Evolutionary conservation across 2,888 invertebrate species (phyloP), one percentile per base, ranked within the genome.

Genomic region (Limenitis camilla): DNA sequence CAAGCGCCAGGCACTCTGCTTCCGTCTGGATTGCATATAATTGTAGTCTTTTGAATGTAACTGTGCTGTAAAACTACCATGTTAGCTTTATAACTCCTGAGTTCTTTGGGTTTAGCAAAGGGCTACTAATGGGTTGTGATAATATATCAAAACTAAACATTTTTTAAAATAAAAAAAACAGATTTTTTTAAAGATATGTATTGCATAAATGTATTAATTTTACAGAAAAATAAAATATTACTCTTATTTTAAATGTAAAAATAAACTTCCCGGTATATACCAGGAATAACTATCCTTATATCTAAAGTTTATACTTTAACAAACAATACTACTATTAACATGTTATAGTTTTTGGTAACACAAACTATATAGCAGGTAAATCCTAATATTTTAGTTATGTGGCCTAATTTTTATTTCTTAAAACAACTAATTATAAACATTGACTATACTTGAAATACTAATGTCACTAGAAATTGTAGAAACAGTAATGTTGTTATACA

Each of bases 171-270:
- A 66, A 62, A 61, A 54, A 56, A 52, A 52, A 40, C 45, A 40
- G 52, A 45, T 42, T 64, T 75, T 72, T 66, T 68, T 62, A 72
- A 78, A 80, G 84, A 81, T 84, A 83, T 86, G 84, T 87, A 84
- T 86, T 85, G 76, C 76, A 81, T n/a, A n/a, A n/a, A n/a, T n/a
- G n/a, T 81, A 81, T 81, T 82, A 81, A 78, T 85, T 78, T 82
- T 81, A 82, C 81, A 84, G 73, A 83, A 85, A 84, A 85, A 85
- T 85, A 86, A 81, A 78, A 76, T 79, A 65, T 78, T 78, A 76
- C 71, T 78, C 74, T 79, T 71, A 70, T 74, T 77, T 78, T 73
- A 72, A 71, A 75, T 84, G 84, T 81, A 85, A 87, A 87, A 87
- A 87, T 86, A 86, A 86, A 83, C 69, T 81, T 81, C 82, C 82